Evolutionary conservation across 2,797 vertebrate species (phyloP).

Genomic region (Eurystomus glaucurus): DNA sequence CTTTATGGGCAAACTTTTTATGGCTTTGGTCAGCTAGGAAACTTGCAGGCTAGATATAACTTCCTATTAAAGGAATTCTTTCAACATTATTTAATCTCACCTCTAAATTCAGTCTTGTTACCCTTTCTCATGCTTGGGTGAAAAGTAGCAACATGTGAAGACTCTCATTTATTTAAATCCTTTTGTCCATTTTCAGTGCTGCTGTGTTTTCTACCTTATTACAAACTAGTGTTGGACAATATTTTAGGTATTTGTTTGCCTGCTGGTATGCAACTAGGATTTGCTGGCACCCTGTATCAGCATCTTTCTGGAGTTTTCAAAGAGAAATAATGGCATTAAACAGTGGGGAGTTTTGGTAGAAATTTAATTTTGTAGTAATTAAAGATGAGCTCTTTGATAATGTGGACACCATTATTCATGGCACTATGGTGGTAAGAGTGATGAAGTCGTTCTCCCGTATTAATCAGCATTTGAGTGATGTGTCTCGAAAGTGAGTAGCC

Average conservation of each 20-base stretch:
- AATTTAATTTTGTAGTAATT: background rate
- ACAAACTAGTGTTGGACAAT: background rate
- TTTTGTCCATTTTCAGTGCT: background rate
- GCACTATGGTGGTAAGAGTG: background rate
- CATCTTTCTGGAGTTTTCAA: background rate
- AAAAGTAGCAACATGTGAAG: background rate
- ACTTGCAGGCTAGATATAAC: background rate
- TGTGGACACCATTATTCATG: background rate
- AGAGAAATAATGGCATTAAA: background rate
- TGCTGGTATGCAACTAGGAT: background rate
- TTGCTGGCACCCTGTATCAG: background rate
- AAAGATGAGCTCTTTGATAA: background rate
- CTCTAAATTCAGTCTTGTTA: background rate
- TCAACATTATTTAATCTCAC: background rate
- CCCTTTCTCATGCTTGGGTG: background rate
- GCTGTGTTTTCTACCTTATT: background rate
- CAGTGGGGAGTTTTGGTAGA: accelerated
- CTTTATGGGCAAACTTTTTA: background rate
- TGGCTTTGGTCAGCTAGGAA: background rate
- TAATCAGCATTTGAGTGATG: background rate
- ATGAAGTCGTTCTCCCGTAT: background rate
- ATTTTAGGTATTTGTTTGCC: background rate
- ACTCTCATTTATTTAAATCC: background rate
- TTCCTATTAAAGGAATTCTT: background rate
- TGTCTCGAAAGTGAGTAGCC: background rate